Conservation (phyloP, 2,797 vertebrate genomes). For the Coendou prehensilis region DNA sequence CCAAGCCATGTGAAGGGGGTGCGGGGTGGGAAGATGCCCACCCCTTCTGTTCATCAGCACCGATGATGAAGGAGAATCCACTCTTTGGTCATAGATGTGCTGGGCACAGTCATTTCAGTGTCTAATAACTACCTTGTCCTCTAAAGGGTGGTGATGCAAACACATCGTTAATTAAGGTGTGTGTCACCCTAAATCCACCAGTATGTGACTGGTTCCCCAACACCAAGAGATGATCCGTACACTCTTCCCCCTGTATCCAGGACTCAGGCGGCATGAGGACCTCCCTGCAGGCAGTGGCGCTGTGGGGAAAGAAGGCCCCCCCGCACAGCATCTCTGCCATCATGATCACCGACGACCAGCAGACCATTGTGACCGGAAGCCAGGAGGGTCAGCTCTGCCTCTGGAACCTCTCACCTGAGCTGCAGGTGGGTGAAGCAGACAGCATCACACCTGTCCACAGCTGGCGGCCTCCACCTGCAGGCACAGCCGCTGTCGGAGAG, state of each 20-base stretch:
- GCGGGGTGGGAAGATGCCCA: neutral
- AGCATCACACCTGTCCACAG: neutral
- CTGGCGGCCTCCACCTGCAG: neutral
- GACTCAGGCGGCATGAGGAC: constrained; percentile 83
- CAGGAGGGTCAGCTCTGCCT: constrained; percentile 92
- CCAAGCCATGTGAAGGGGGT: neutral
- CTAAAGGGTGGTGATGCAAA: neutral
- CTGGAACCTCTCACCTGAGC: constrained; percentile 90
- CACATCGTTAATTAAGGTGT: neutral
- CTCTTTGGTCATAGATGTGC: neutral
- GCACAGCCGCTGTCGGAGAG: neutral
- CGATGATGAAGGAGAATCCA: neutral
- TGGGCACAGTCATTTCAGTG: neutral
- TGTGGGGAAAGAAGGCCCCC: constrained; percentile 90
- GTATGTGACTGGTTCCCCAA: neutral
- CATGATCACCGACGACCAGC: constrained; percentile 91
- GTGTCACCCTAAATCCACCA: neutral
- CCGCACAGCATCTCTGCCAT: constrained; percentile 90
- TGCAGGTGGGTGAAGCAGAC: constrained; percentile 85
- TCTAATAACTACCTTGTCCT: neutral
- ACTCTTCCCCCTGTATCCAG: constrained; percentile 76
- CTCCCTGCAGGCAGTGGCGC: constrained; percentile 83
- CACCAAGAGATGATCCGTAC: neutral
- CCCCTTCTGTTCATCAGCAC: neutral
- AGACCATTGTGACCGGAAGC: constrained; percentile 90